Base-by-base conservation (phyloP, 30 jellyfish, hydroid and myxozoan genomes). In the Chrysaora quinquecirrha region DNA sequence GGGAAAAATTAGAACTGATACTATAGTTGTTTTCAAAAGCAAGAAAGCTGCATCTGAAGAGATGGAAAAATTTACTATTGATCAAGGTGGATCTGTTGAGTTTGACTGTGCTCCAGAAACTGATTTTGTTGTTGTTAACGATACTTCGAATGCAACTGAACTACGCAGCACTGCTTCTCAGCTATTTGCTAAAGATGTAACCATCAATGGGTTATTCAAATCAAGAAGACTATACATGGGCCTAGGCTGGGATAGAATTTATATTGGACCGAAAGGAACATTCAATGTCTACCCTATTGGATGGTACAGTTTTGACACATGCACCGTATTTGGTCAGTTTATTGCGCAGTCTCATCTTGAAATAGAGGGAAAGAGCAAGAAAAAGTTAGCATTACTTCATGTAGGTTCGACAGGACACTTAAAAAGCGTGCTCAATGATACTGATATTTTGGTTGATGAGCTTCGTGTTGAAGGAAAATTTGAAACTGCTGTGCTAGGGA, bases 191-290 rank as follows among this genome's bases (percentile, higher is more conserved):
- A 71, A 47, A 30, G 63, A 30, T 19, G 85, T 81, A 25, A 22
- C 47, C 22, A 25, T 81, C 20, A 78, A 67, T 72, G 91, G 91
- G 3, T 16, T 34, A 1, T 81, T 81, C 60, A 49, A 30, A 0
- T 43, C 91, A 9, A 34, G 71, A 47, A 69, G 56, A 52, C 78
- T 81, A 2, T 81, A 81, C 28, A 81, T 81, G 34, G 91, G 91
- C 23, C 79, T 66, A 24, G 91, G 91, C 10, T 81, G 84, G 84
- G 84, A 70, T 20, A 33, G 22, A 1, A 30, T 81, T 0, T 10
- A 2, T 20, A 56, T 81, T 31, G 84, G 78, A 3, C 46, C 33
- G 1, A 52, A 24, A 3, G 85, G 91, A 35, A 67, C 47, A 1
- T 68, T 81, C 48, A 68, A 30, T 48, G 84, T 81, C 0, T 54